Conservation (phyloP, 2,888 invertebrate species). For the Eledone cirrhosa region DNA sequence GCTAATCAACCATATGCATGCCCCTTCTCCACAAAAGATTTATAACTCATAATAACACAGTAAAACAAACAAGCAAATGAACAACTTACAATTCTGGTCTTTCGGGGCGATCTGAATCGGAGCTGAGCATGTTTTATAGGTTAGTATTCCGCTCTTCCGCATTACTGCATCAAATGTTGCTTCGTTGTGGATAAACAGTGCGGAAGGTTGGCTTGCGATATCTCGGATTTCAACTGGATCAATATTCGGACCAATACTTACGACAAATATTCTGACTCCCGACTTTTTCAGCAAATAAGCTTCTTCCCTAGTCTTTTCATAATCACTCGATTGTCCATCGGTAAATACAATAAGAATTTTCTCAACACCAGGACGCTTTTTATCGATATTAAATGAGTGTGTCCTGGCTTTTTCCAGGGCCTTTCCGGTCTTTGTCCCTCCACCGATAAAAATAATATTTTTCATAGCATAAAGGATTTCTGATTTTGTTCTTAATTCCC, state of each 20-base stretch:
- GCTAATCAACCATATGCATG: too few species aligned
- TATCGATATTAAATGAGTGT: conserved; percentile 33
- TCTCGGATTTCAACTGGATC: conserved; percentile 36
- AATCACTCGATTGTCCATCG: conserved; percentile 43
- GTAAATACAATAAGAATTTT: conserved; percentile 44
- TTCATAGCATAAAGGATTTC: neutral
- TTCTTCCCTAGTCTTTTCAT: conserved; percentile 35
- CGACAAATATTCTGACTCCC: conserved; percentile 40
- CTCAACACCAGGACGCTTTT: conserved; percentile 37
- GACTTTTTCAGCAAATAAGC: conserved; percentile 34
- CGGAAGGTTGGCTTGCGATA: conserved; percentile 36
- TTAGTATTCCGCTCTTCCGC: conserved; percentile 37
- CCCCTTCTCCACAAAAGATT: too few species aligned
- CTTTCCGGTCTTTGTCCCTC: conserved; percentile 41
- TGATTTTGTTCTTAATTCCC: neutral
- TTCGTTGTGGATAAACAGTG: conserved; percentile 36
- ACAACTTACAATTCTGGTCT: neutral
- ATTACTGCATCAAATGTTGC: conserved; percentile 37
- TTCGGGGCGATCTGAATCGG: neutral
- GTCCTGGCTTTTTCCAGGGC: conserved; percentile 38
- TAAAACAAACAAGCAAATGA: too few species aligned
- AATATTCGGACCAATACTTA: conserved; percentile 38
- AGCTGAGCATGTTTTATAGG: conserved; percentile 40
- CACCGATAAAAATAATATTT: conserved; percentile 34
- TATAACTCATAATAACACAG: too few species aligned